Evolutionary conservation across 2,888 invertebrate genomes (phyloP).

Genomic region (Gortyna flavago): DNA sequence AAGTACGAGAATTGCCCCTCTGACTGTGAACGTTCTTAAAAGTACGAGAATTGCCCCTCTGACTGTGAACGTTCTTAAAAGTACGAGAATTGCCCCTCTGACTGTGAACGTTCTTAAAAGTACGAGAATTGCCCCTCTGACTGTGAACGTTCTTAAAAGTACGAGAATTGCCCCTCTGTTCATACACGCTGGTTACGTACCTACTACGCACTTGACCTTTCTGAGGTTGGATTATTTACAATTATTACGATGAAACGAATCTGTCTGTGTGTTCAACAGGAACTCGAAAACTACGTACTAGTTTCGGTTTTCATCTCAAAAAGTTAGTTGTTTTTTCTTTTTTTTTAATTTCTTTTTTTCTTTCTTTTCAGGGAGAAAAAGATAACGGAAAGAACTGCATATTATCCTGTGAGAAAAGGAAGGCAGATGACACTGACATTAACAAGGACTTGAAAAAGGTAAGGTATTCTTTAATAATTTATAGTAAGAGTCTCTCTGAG

Average conservation of each 20-base stretch:
- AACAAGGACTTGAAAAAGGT: constrained; percentile 97
- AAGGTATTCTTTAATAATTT: constrained; percentile 63
- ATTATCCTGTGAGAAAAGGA: constrained; percentile 93
- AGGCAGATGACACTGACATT: constrained; percentile 95
- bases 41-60: too few species aligned
- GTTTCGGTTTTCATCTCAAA: background rate
- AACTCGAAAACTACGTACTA: background rate
- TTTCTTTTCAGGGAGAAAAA: constrained; percentile 91
- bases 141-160: too few species aligned
- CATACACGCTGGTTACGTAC: background rate
- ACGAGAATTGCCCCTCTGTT: too few species aligned
- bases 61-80: too few species aligned
- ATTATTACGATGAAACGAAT: background rate
- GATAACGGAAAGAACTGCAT: constrained; percentile 91
- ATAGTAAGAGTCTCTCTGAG: too few species aligned
- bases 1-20: too few species aligned
- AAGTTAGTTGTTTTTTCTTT: background rate
- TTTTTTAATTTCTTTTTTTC: constrained; percentile 50
- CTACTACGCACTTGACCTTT: background rate
- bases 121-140: too few species aligned
- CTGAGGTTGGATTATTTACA: background rate
- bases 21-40: too few species aligned
- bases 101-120: too few species aligned
- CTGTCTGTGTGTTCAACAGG: background rate
- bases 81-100: too few species aligned